These are phyloP conservation scores for Fundulus diaphanus DNA, from an alignment of 2,797 vertebrate genomes.

Conservation along the genomic window DNA sequence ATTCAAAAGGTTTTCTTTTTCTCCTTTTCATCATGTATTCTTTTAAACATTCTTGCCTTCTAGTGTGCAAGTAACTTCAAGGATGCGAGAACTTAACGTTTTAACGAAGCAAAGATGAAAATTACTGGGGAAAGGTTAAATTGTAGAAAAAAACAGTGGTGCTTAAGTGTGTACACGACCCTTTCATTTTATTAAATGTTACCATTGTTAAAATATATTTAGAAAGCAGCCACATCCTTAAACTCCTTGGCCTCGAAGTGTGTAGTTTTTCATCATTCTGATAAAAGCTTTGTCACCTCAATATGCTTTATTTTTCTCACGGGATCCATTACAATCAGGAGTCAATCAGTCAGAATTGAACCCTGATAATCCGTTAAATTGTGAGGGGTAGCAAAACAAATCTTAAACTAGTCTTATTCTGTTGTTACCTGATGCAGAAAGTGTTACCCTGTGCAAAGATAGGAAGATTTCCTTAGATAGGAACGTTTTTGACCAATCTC, in stretches of 20 bases:
- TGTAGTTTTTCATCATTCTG: neutral
- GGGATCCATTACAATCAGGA: neutral
- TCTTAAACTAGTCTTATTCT: too few species aligned
- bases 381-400: too few species aligned
- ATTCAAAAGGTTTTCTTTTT: neutral
- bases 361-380: too few species aligned
- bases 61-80: conserved; percentile 18
- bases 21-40: conserved; percentile 23
- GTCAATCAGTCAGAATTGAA: too few species aligned
- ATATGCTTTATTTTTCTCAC: neutral
- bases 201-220: neutral
- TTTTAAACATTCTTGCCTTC: conserved; percentile 24
- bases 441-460: too few species aligned
- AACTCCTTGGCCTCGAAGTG: neutral
- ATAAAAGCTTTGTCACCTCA: neutral
- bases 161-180: neutral
- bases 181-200: neutral
- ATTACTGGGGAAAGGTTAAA: neutral
- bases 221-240: neutral
- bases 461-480: too few species aligned
- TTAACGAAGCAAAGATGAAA: neutral
- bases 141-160: neutral
- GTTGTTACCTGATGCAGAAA: too few species aligned
- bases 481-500: too few species aligned
- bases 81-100: neutral